A percentile compares a stretch with the other conserved stretches of the same genome.
phyloP scores from a whole-genome alignment of 2,113 vertebrate species.

The Cisticola juncidis region DNA sequence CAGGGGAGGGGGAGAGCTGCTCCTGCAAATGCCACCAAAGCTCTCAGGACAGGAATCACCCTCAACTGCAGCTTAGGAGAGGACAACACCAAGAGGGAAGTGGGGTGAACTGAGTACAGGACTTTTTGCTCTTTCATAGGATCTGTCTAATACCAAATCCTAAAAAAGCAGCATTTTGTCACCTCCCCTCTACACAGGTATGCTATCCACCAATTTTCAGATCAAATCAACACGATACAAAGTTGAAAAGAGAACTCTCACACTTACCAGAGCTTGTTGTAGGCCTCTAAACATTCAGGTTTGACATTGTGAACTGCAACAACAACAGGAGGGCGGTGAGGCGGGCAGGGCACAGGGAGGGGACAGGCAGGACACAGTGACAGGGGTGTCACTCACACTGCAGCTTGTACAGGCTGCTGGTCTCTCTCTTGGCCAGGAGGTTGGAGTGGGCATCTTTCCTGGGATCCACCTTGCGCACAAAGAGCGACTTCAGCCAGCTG shows the following conservation, averaged over 20 bases:
- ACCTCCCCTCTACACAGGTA: neutral
- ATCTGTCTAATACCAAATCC: neutral
- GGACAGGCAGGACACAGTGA: too few species aligned
- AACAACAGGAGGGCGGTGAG: conserved; percentile 63
- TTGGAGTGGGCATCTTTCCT: conserved; percentile 97
- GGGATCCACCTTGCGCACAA: conserved; percentile 95
- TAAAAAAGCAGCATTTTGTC: neutral
- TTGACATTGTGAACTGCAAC: conserved; percentile 98
- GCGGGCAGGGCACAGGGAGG: neutral
- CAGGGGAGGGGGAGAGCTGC: neutral
- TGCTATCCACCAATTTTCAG: neutral
- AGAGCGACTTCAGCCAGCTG: conserved; percentile 95
- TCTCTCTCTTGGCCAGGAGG: conserved; percentile 94
- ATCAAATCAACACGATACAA: neutral
- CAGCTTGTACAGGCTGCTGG: conserved; percentile 94
- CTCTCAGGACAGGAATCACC: neutral
- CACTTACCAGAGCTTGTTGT: conserved; percentile 96
- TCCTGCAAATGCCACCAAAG: neutral
- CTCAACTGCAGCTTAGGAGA: neutral
- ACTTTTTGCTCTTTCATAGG: neutral
- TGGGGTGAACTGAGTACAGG: neutral
- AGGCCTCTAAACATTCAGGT: conserved; percentile 93
- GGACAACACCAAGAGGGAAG: neutral
- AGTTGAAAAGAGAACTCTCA: neutral
- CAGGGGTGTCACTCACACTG: conserved; percentile 86